These are phyloP conservation scores for Amphibalanus amphitrite DNA, from an alignment of 1,140 invertebrate genomes.

Conservation along the genomic window DNA sequence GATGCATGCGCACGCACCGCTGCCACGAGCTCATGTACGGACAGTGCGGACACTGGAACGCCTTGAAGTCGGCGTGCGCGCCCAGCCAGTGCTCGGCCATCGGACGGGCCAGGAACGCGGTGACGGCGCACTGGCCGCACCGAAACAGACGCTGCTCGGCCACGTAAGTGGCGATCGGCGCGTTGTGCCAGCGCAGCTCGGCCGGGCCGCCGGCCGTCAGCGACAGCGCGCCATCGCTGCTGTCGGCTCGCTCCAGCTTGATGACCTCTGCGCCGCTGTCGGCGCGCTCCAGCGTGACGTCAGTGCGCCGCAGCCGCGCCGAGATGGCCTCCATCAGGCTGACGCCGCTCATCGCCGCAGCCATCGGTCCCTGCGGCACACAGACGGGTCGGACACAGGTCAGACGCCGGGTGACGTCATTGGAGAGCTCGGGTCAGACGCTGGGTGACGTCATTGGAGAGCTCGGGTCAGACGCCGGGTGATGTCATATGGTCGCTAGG, in stretches of 20 bases:
- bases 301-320: neutral
- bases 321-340: conserved; percentile 1
- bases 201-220: conserved; percentile 1
- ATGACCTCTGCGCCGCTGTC: neutral
- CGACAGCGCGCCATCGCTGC: neutral
- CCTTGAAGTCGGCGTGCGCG: conserved; percentile 51
- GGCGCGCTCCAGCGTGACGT: neutral
- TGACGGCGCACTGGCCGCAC: conserved; percentile 56
- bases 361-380: neutral
- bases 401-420: too few species aligned
- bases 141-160: conserved; percentile 49
- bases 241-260: neutral
- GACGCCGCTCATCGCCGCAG: neutral
- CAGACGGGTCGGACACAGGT: too few species aligned
- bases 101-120: conserved; percentile 49
- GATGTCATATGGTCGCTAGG: too few species aligned
- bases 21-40: conserved; percentile 55
- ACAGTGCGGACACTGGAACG: conserved; percentile 52
- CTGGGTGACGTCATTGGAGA: too few species aligned
- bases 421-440: too few species aligned
- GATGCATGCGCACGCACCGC: conserved; percentile 49
- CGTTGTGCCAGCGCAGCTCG: conserved; percentile 43
- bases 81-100: conserved; percentile 69
- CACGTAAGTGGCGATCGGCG: conserved; percentile 51
- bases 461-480: too few species aligned